A percentile compares a stretch with the other conserved stretches of the same genome.
phyloP scores from a whole-genome alignment of 2,797 vertebrate species.

The Silurus lanzhouensis region DNA sequence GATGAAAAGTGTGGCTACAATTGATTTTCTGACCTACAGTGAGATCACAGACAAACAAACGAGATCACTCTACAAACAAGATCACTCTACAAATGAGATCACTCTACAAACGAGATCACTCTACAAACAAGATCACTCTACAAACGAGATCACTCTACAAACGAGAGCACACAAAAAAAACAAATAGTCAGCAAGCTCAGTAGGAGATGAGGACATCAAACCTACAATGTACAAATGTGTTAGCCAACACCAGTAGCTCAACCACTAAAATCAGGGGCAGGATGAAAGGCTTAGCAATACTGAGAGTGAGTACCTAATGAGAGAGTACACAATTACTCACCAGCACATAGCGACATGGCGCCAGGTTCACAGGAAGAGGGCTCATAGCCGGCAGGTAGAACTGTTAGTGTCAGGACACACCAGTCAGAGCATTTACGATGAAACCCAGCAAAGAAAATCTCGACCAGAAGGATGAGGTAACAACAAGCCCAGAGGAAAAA shows the following conservation, averaged over 20 bases:
- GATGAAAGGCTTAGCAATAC: conserved; percentile 30
- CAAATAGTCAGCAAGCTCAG: not conserved
- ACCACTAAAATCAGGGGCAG: conserved; percentile 15
- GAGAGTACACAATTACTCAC: conserved; percentile 39
- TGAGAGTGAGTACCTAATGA: conserved; percentile 24
- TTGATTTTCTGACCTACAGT: not conserved
- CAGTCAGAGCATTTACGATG: conserved; percentile 1
- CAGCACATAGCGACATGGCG: conserved; percentile 20
- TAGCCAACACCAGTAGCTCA: conserved; percentile 21
- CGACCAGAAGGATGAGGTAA: not conserved
- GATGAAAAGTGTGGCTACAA: not conserved
- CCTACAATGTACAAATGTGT: not conserved
- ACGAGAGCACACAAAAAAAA: not conserved
- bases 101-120: not conserved
- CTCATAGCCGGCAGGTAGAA: conserved; percentile 21
- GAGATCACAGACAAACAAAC: not conserved
- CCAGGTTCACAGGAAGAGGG: not conserved
- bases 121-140: not conserved
- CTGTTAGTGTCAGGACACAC: conserved; percentile 16
- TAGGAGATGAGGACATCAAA: conserved; percentile 10
- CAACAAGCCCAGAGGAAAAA: not conserved
- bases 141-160: not conserved
- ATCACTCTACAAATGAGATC: no score
- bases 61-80: not conserved
- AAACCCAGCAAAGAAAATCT: conserved; percentile 13